Evolutionary conservation across 2,888 invertebrate species (phyloP).

Genomic region (Volucella inflata): DNA sequence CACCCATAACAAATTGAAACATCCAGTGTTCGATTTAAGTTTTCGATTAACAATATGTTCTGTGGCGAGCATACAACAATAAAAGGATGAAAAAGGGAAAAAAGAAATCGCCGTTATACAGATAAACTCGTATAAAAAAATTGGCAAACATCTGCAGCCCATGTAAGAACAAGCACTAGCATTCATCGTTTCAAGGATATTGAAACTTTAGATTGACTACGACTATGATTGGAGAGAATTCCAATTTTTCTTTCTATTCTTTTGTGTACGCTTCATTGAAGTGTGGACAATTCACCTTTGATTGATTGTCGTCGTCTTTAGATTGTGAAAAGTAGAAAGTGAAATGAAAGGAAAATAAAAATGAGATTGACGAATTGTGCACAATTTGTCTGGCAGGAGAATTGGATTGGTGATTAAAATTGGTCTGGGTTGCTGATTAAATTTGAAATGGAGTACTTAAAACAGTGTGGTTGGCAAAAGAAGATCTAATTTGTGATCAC

Average conservation of each 20-base stretch:
- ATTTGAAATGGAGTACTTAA: not conserved
- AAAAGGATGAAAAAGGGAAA: slow-evolving; percentile 49
- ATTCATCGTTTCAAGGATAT: slow-evolving; percentile 40
- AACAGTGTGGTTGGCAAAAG: not conserved
- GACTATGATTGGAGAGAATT: slow-evolving; percentile 52
- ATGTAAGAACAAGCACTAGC: not conserved
- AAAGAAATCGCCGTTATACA: not conserved
- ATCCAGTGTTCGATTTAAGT: slow-evolving; percentile 56
- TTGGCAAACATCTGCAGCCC: slow-evolving; percentile 50
- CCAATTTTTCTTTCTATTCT: slow-evolving; percentile 16
- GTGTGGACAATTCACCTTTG: slow-evolving; percentile 68
- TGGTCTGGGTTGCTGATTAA: not conserved
- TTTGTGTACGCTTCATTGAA: slow-evolving; percentile 51
- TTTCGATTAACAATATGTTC: slow-evolving; percentile 57
- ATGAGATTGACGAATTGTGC: slow-evolving; percentile 28
- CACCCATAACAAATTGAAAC: slow-evolving; percentile 63
- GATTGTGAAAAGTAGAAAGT: slow-evolving; percentile 12
- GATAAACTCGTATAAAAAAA: slow-evolving; percentile 31
- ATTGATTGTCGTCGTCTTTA: slow-evolving; percentile 50
- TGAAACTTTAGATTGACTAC: slow-evolving; percentile 51
- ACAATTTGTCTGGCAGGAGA: slow-evolving; percentile 35
- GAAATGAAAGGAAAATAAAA: not conserved
- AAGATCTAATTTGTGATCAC: not conserved
- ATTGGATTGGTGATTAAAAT: slow-evolving; percentile 55
- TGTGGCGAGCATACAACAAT: slow-evolving; percentile 40